Conservation (phyloP, 1,140 invertebrate species). For the Bombus confusus region DNA sequence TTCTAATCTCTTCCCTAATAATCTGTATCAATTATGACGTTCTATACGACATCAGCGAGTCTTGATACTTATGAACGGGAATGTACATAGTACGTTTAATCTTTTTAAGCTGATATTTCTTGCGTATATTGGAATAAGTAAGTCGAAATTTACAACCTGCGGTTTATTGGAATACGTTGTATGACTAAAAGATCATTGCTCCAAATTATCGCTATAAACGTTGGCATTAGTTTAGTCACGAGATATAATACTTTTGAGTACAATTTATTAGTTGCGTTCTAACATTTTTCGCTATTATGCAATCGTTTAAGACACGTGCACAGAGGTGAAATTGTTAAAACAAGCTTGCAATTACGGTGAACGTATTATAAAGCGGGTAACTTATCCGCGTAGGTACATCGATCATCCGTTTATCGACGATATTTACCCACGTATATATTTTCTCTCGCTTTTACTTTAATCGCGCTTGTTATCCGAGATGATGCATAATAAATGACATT, state of each 20-base stretch:
- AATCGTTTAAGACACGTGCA: neutral
- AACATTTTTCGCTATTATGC: neutral
- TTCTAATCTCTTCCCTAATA: too few species aligned
- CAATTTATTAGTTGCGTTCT: neutral
- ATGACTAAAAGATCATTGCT: neutral
- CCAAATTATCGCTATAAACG: neutral
- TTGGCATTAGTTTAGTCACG: neutral
- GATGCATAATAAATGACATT: neutral
- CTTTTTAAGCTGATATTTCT: neutral
- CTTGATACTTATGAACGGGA: neutral
- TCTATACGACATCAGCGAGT: neutral
- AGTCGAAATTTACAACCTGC: neutral
- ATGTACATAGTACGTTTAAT: neutral
- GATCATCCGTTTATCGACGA: constrained; percentile 1
- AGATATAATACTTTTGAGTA: too few species aligned
- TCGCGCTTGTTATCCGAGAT: constrained; percentile 5
- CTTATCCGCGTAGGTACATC: neutral
- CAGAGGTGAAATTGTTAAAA: neutral
- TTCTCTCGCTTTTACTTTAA: neutral
- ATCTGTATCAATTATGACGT: neutral
- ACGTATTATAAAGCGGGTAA: neutral
- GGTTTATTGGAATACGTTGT: neutral
- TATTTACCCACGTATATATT: neutral
- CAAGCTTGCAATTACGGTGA: neutral
- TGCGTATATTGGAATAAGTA: neutral